Evolutionary conservation across 2,888 invertebrate species (phyloP).

Genomic region (Kuschelorhynchus macadamiae): DNA sequence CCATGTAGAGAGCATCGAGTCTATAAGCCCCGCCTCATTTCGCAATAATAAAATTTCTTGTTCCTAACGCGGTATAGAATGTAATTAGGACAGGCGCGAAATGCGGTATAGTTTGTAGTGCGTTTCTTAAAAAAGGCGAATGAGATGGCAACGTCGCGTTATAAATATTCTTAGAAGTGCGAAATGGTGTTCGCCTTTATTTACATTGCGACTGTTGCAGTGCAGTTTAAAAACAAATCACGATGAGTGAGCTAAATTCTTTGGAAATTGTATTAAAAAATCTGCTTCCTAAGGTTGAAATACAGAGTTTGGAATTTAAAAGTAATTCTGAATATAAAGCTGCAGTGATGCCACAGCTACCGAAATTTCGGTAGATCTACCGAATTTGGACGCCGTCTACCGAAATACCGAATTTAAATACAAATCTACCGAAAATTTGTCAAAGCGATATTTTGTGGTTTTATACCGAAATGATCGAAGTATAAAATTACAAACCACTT

Average conservation of each 20-base stretch:
- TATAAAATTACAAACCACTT: too few relatives aligned
- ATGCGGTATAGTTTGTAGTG: conserved; percentile 21
- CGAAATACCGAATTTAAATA: too few relatives aligned
- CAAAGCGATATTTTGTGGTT: too few relatives aligned
- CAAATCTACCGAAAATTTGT: too few relatives aligned
- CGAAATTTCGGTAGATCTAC: too few relatives aligned
- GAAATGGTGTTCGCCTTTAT: background rate
- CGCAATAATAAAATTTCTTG: background rate
- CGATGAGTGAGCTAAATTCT: conserved; percentile 17
- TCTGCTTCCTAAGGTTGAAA: conserved; percentile 8
- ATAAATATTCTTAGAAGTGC: conserved; percentile 8
- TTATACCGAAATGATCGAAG: too few relatives aligned
- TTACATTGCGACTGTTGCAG: conserved; percentile 9
- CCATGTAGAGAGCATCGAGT: conserved; percentile 19
- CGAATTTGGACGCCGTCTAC: too few relatives aligned
- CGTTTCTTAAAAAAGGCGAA: background rate
- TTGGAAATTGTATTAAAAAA: conserved; percentile 13
- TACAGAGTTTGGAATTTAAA: conserved; percentile 30
- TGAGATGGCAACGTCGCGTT: background rate
- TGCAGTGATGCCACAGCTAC: too few relatives aligned
- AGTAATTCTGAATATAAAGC: conserved; percentile 18
- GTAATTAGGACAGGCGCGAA: conserved; percentile 12
- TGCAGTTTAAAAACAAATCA: conserved; percentile 15
- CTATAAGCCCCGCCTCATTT: conserved; percentile 19
- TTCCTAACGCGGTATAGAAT: conserved; percentile 21